These are phyloP conservation scores for Conops quadrifasciatus DNA, from an alignment of 2,888 invertebrate species.

Conservation along the genomic window DNA sequence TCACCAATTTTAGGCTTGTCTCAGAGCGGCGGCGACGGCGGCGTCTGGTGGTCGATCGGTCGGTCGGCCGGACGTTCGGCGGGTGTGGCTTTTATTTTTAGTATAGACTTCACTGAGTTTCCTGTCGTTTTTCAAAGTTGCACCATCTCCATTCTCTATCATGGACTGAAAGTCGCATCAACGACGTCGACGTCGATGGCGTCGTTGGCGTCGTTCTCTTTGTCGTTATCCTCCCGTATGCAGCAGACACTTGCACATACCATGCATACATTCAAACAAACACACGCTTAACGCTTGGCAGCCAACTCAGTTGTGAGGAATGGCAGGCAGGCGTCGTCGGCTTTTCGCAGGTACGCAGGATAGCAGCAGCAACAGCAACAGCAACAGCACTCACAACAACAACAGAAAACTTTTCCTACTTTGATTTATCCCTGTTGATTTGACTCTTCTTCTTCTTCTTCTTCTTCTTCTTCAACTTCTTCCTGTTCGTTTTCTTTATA, in stretches of 20 bases:
- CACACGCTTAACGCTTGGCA: not conserved
- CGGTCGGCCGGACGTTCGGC: not conserved
- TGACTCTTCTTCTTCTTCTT: not conserved
- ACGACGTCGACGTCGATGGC: no score
- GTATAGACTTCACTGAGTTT: not conserved
- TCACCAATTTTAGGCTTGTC: not conserved
- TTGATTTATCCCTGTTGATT: no score
- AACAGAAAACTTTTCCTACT: no score
- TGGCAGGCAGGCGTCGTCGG: not conserved
- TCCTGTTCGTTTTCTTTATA: no score
- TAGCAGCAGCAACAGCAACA: not conserved
- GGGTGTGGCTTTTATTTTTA: not conserved
- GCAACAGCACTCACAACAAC: no score
- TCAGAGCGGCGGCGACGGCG: not conserved
- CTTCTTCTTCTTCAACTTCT: not conserved
- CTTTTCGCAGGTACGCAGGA: conserved; percentile 26
- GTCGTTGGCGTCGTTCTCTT: not conserved
- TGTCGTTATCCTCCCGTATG: not conserved
- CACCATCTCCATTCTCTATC: not conserved
- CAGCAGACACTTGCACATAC: conserved; percentile 15
- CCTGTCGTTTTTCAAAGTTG: not conserved
- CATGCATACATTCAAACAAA: not conserved
- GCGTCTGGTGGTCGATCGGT: not conserved
- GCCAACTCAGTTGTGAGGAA: not conserved
- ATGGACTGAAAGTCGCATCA: no score